phyloP scores from a whole-genome alignment of 2,888 invertebrate genomes.

The Cotesia congregata region DNA sequence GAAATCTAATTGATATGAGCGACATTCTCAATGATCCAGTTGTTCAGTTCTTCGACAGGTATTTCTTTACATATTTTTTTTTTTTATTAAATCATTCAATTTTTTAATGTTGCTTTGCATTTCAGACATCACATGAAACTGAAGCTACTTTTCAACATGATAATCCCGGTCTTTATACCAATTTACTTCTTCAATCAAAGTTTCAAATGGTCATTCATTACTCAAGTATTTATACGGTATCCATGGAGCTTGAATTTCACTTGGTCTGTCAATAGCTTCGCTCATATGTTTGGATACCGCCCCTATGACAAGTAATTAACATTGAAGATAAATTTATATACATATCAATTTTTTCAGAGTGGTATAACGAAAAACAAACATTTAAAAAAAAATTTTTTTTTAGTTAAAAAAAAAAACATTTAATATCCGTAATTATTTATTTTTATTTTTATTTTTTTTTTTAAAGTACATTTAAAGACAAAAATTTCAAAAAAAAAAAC shows the following conservation, averaged over 20 bases:
- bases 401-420: too few relatives aligned
- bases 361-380: too few relatives aligned
- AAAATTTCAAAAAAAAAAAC: too few relatives aligned
- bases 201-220: constrained; percentile 69
- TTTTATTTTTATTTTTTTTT: too few relatives aligned
- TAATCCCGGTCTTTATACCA: constrained; percentile 74
- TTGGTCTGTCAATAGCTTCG: constrained; percentile 76
- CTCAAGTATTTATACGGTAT: constrained; percentile 72
- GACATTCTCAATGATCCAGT: constrained; percentile 86
- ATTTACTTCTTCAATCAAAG: constrained; percentile 74
- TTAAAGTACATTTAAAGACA: too few relatives aligned
- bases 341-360: too few relatives aligned
- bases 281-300: constrained; percentile 70
- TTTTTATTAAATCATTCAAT: constrained; percentile 26
- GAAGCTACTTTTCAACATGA: constrained; percentile 27
- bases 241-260: constrained; percentile 72
- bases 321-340: background rate
- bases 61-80: constrained; percentile 52
- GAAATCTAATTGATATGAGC: constrained; percentile 82
- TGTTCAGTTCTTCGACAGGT: constrained; percentile 82
- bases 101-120: background rate
- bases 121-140: background rate
- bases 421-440: too few relatives aligned
- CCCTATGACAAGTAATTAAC: constrained; percentile 63
- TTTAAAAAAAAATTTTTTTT: too few relatives aligned